A percentile compares a stretch with the other conserved stretches of the same genome.
phyloP scores from a whole-genome alignment of 1,140 invertebrate species.

The Hyles euphorbiae region DNA sequence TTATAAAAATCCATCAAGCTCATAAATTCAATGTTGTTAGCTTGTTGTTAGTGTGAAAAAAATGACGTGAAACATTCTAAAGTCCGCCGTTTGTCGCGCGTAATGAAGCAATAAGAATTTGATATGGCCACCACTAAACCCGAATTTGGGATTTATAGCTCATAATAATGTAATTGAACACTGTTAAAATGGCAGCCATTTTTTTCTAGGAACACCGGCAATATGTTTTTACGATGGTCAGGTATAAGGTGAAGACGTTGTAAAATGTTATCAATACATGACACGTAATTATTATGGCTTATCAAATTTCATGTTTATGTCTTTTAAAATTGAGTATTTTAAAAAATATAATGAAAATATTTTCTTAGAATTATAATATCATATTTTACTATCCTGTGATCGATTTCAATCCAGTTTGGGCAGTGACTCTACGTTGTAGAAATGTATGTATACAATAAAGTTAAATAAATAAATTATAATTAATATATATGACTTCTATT shows the following conservation, averaged over 20 bases:
- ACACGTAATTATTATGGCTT: too few relatives aligned
- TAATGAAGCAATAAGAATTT: conserved; percentile 26
- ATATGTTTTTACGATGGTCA: conserved; percentile 7
- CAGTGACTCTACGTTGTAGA: too few relatives aligned
- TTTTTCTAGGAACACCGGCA: conserved; percentile 10
- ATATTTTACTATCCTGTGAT: too few relatives aligned
- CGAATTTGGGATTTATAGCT: conserved; percentile 22
- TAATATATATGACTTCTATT: too few relatives aligned
- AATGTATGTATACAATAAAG: too few relatives aligned
- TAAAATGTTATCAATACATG: neutral
- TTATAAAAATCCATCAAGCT: neutral
- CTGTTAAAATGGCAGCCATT: conserved; percentile 8
- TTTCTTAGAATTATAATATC: too few relatives aligned
- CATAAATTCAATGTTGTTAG: conserved; percentile 1
- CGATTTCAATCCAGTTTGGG: too few relatives aligned
- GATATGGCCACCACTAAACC: conserved; percentile 19
- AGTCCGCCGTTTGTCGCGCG: conserved; percentile 18
- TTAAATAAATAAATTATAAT: too few relatives aligned
- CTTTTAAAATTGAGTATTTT: too few relatives aligned
- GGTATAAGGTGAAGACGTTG: conserved; percentile 2
- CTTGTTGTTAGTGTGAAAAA: neutral
- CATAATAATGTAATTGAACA: conserved; percentile 22
- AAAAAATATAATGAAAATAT: too few relatives aligned
- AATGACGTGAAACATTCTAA: conserved; percentile 16
- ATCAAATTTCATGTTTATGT: too few relatives aligned